Evolutionary conservation across 1,140 invertebrate species (phyloP), one percentile per base, ranked within the genome.

Genomic region (Zaprionus taronus): DNA sequence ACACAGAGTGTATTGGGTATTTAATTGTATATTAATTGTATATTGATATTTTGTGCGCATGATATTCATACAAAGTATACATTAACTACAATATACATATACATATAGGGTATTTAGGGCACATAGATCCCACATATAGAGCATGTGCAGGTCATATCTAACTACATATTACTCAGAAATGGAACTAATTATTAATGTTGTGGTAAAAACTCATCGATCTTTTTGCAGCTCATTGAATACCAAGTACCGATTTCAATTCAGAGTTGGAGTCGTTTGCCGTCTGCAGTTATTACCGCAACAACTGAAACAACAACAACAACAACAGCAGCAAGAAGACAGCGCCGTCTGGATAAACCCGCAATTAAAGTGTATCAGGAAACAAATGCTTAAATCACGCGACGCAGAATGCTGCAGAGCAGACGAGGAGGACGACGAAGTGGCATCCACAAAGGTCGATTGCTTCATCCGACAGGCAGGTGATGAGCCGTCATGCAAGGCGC

Each of bases 351-450:
- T 31, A 26, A 68, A 63, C 61, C 81, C 68, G 64, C 85, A 85
- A 85, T 87, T 87, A 87, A 86, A 84, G 81, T 87, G 72, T 66
- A 89, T 87, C 84, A 91, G 89, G 89, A 91, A 91, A 84, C 89
- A 91, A 91, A 91, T 91, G 89, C 79, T 91, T 82, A 90, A 91
- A 91, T 91, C 89, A 91, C 89, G 89, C 89, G 80, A 91, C 72
- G 65, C 66, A 72, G 55, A 78, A 62, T 61, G 62, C 64, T 49
- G n/a, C 17, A 66, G 60, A 51, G 36, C 53, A 68, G 31, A 62
- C 36, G 65, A 64, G 28, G 61, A 79, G 66, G 51, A 81, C 65
- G 41, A 65, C 47, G 34, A 60, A 83, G 70, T 61, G 77, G 66
- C 62, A 66, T 75, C 65, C 57, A 69, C 62, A 70, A 76, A 79